Percentiles rank a stretch among this genome's conserved stretches.
Evolutionary conservation across 2,113 vertebrate species (phyloP).

Genomic region (Sialia sialis): DNA sequence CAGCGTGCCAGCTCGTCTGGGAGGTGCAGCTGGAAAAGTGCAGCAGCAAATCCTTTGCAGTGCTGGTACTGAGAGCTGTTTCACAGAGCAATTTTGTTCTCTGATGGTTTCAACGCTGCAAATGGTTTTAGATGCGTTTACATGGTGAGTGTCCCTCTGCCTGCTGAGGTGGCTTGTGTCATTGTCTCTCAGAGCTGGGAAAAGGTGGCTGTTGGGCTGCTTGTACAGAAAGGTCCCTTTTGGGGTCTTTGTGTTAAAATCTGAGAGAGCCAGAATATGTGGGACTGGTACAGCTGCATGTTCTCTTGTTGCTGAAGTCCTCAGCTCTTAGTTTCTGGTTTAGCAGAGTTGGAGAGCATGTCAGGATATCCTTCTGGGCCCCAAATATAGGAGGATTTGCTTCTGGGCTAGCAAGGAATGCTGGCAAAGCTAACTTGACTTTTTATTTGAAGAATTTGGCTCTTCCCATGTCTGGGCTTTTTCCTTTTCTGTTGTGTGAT

Average conservation of each 20-base stretch:
- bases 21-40: neutral
- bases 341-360: neutral
- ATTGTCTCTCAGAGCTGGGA: neutral
- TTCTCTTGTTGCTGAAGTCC: neutral
- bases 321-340: neutral
- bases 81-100: neutral
- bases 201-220: neutral
- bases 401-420: neutral
- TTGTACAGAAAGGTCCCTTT: neutral
- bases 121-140: neutral
- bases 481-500: neutral
- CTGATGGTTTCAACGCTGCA: rapidly evolving
- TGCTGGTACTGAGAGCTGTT: neutral
- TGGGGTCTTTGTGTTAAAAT: neutral
- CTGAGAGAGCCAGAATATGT: neutral
- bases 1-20: neutral
- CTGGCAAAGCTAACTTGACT: neutral
- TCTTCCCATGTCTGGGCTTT: neutral
- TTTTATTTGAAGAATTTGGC: neutral
- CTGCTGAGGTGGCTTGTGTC: neutral
- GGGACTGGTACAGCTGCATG: neutral
- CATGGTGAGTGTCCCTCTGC: neutral
- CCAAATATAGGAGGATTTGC: neutral
- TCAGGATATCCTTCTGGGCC: neutral
- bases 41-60: neutral